Conservation (phyloP, 2,888 invertebrate species). For the Troglohyphantes excavatus region DNA sequence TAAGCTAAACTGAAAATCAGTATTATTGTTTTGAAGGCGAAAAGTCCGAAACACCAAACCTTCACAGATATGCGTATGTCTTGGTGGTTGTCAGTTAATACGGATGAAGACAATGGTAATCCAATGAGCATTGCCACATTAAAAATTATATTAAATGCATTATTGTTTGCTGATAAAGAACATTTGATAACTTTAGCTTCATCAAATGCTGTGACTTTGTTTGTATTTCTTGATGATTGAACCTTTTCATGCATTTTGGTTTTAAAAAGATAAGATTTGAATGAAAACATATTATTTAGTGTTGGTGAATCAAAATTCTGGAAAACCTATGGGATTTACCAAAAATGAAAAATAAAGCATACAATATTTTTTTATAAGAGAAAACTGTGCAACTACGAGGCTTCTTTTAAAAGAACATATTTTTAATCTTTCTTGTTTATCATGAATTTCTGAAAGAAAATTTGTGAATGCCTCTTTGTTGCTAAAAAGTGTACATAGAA, state of each 20-base stretch:
- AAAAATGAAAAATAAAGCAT: background rate
- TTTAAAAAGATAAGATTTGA: background rate
- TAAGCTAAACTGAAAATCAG: slow-evolving; percentile 7
- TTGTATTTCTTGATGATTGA: background rate
- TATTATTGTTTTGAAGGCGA: background rate
- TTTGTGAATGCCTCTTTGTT: background rate
- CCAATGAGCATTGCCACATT: background rate
- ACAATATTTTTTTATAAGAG: background rate
- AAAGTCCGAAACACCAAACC: background rate
- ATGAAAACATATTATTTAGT: background rate
- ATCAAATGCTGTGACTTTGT: background rate
- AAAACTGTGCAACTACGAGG: background rate
- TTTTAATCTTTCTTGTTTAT: background rate
- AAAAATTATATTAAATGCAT: slow-evolving; percentile 12
- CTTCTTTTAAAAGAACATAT: background rate
- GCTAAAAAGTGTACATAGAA: background rate
- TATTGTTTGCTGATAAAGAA: background rate
- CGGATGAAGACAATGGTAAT: slow-evolving; percentile 21
- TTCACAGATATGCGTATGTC: slow-evolving; percentile 7
- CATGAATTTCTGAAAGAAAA: background rate
- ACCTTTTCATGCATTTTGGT: background rate
- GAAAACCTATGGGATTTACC: too few species aligned
- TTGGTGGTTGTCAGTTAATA: background rate
- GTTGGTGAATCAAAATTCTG: too few species aligned
- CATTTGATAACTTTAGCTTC: background rate